Percentiles rank a stretch among this genome's conserved stretches.
These are phyloP conservation scores for Melanitta fusca DNA, from an alignment of 2,797 vertebrate species.

Conservation along the genomic window DNA sequence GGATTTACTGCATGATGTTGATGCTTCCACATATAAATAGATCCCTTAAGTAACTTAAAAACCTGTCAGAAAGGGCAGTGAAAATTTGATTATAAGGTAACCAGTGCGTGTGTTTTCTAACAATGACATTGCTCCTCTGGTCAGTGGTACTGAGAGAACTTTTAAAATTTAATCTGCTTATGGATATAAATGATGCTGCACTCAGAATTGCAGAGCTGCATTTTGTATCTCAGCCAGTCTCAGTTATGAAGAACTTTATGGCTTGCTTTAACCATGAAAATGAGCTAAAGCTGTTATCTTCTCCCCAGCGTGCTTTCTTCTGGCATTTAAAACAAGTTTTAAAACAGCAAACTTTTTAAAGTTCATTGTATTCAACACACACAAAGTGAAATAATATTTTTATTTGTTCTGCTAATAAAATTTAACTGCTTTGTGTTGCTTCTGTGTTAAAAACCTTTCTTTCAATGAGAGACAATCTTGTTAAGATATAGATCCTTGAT, in stretches of 20 bases:
- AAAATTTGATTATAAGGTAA: conserved; percentile 87
- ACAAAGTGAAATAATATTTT: not conserved
- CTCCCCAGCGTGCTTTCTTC: not conserved
- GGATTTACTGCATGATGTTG: conserved; percentile 93
- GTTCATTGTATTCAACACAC: not conserved
- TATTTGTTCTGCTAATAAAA: not conserved
- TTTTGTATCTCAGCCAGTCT: not conserved
- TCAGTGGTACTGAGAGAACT: conserved; percentile 36
- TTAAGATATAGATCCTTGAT: not conserved
- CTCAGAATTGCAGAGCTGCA: not conserved
- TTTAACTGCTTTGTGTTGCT: not conserved
- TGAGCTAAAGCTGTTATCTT: conserved; percentile 69
- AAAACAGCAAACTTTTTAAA: not conserved
- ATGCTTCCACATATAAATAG: conserved; percentile 89
- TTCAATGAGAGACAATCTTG: not conserved
- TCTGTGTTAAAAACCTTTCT: conserved; percentile 3
- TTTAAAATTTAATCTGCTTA: conserved; percentile 64
- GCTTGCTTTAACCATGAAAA: conserved; percentile 65
- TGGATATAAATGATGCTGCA: conserved; percentile 58
- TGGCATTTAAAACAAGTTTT: conserved; percentile 14
- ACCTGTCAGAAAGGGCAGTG: conserved; percentile 89
- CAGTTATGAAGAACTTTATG: conserved; percentile 56
- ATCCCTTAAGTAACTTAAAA: conserved; percentile 91
- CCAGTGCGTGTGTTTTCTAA: conserved; percentile 53
- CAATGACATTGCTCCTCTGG: conserved; percentile 68